A percentile compares a stretch with the other conserved stretches of the same genome.
Conservation (phyloP, 1,140 invertebrate genomes). For the Lepidostoma basale region DNA sequence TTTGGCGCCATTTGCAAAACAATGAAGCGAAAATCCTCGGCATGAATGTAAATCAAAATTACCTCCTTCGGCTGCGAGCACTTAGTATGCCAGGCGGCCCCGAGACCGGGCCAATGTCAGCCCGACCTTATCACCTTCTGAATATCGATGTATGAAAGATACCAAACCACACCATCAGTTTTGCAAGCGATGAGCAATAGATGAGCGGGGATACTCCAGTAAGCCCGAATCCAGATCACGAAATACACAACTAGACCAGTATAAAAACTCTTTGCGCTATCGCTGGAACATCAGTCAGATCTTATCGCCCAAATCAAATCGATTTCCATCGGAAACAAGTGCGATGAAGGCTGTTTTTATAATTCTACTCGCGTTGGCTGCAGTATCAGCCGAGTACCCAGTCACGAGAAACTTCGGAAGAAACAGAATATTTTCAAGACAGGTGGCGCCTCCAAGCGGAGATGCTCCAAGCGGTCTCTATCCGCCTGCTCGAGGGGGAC, state of each 20-base stretch:
- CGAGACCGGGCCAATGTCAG: slow-evolving; percentile 23
- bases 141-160: slow-evolving; percentile 22
- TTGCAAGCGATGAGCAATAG: slow-evolving; percentile 10
- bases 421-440: slow-evolving; percentile 31
- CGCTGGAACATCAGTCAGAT: slow-evolving; percentile 29
- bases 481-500: background rate
- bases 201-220: background rate
- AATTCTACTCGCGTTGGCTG: background rate
- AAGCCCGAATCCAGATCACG: background rate
- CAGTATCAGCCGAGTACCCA: slow-evolving; percentile 21
- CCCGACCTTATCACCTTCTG: background rate
- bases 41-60: slow-evolving; percentile 23
- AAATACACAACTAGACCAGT: slow-evolving; percentile 1
- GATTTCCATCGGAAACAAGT: background rate
- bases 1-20: slow-evolving; percentile 20
- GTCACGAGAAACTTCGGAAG: background rate
- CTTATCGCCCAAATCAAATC: slow-evolving; percentile 22
- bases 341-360: slow-evolving; percentile 25
- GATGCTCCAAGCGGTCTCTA: background rate
- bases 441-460: slow-evolving; percentile 18
- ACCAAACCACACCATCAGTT: slow-evolving; percentile 10
- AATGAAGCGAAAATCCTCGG: slow-evolving; percentile 4
- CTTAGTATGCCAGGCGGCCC: slow-evolving; percentile 4
- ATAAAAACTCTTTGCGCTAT: slow-evolving; percentile 32
- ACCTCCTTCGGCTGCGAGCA: background rate